phyloP scores from a whole-genome alignment of 2,113 vertebrate species.

The Ageneiosus marmoratus region DNA sequence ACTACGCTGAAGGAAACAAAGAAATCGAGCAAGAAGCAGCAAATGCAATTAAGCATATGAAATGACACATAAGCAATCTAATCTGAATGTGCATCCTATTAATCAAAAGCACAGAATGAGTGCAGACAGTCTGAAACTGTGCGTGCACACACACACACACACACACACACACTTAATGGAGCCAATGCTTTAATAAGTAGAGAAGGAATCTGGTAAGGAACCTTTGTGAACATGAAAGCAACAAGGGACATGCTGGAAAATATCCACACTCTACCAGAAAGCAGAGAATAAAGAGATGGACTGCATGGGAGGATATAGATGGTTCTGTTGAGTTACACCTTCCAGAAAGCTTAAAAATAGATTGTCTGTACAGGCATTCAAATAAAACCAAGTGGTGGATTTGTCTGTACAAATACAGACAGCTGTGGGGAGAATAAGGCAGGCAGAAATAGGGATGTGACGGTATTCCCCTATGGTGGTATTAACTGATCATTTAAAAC shows the following conservation, averaged over 20 bases:
- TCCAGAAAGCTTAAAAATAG: conserved; percentile 12
- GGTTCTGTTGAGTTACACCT: conserved; percentile 19
- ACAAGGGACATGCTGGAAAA: conserved; percentile 24
- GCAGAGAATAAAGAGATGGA: conserved; percentile 1
- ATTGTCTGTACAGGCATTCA: neutral
- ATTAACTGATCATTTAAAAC: neutral
- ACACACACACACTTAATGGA: conserved; percentile 22
- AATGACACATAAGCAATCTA: conserved; percentile 15
- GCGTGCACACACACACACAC: neutral
- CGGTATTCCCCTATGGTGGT: neutral
- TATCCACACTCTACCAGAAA: conserved; percentile 4
- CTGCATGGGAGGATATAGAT: conserved; percentile 1
- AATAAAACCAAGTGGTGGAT: conserved; percentile 15
- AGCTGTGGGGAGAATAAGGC: neutral
- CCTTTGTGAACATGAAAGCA: conserved; percentile 35
- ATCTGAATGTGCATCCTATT: conserved; percentile 30
- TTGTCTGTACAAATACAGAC: neutral
- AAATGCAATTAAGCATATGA: conserved; percentile 6
- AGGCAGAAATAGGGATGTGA: neutral
- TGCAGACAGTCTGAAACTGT: conserved; percentile 10
- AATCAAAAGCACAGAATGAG: neutral
- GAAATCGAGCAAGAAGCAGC: conserved; percentile 33
- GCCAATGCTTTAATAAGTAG: conserved; percentile 38
- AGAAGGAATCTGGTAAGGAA: conserved; percentile 41
- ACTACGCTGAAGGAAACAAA: conserved; percentile 43